Evolutionary conservation across 2,888 invertebrate species (phyloP), one percentile per base, ranked within the genome.

Genomic region (Achlya flavicornis): DNA sequence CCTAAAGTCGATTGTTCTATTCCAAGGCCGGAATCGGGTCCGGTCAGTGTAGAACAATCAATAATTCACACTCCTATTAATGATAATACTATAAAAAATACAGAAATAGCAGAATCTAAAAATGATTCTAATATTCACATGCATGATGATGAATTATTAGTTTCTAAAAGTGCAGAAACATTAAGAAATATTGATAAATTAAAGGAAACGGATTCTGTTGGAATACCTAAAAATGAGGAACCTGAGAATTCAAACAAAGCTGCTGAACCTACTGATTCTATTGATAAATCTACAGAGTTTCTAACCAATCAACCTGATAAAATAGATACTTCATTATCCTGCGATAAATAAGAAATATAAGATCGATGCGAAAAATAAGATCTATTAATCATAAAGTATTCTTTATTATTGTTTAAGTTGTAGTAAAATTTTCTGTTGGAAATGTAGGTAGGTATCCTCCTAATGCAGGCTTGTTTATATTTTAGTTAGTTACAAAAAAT

Each of bases 1-100:
- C 93, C 93, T 63, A 87, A 88, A 79, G 89, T 91, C 16, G 90
- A 92, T 43, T 79, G 86, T 74, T 61, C 80, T 58, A 64, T 85
- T 61, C 66, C 81, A 66, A 74, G 81, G 66, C 35, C 77, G 35
- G 85, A 80, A 41, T 67, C 67, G 48, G 68, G 61, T 62, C 16
- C 64, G 57, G 58, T 66, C 38, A 75, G 66, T 58, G 69, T 64
- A 43, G 66, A 71, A 63, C 62, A 62, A 61, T 53, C 64, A 11
- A 38, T 58, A 16, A 41, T 59, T 14, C 63, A 58, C 58, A 48
- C 60, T 48, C 59, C 57, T 58, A 63, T 71, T 61, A 64, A 65
- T 67, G 71, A 64, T 61, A 68, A 72, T 59, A 69, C 73, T 48
- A 4, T 58, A 14, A 41, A 53, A 26, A 61, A 57, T 12, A 16